Evolutionary conservation across 2,797 vertebrate species (phyloP), one percentile per base, ranked within the genome.

Genomic region (Galago senegalensis): DNA sequence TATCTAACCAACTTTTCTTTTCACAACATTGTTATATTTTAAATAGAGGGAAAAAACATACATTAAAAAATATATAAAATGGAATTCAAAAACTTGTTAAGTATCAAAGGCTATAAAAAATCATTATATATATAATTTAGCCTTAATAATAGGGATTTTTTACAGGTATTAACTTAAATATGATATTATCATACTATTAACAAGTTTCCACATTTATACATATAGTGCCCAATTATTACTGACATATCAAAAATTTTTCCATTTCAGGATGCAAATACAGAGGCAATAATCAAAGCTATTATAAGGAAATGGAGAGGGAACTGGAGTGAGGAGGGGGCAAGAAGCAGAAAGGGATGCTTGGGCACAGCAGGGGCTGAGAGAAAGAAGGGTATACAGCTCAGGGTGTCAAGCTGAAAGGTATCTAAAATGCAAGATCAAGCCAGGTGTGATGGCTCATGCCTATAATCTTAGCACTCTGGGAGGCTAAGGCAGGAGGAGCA

Each of bases 71-170:
- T 53, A 63, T 31, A 79, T 80, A 96, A 91, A 95, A 11, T 84
- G 3, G 10, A 17, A 77, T 70, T 93, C 61, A 89, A 97, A 95
- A 93, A 91, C 56, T 10, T 34, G 31, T 91, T 79, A 89, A 49
- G 23, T 91, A 63, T 87, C 93, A 95, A 92, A 72, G 31, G 23
- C 21, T 85, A 86, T 87, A 92, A 93, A 96, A 91, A 92, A 81
- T 83, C 5, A 72, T 49, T 73, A 69, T 69, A 65, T 2, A 79
- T 29, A 2, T 65, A 94, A 92, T 21, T 63, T 97, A 60, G 46
- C 27, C 72, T 93, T 87, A 88, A 37, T 75, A 94, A 89, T 93
- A 72, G 14, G 2, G 56, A 79, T 60, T 69, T 53, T 93, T 94
- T 94, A n/a, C 75, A 93, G 84, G 75, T 92, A 77, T 82, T 69